Conservation (phyloP, 2,113 vertebrate species). For the Peromyscus maniculatus region DNA sequence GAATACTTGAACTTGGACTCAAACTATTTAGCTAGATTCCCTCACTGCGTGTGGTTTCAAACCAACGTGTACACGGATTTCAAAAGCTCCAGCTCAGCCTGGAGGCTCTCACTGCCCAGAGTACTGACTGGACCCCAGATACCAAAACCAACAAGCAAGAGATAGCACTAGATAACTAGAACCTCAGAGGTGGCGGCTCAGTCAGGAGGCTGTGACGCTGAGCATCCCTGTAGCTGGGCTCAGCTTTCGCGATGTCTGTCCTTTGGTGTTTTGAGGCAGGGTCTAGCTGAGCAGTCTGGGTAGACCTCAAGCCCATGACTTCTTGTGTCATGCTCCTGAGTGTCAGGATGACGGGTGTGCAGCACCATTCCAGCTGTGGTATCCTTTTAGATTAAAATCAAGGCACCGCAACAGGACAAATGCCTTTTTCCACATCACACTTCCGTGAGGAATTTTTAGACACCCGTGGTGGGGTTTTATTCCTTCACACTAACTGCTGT, state of each 20-base stretch:
- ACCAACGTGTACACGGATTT: neutral
- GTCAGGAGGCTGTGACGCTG: neutral
- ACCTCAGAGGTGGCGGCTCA: neutral
- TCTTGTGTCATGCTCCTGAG: neutral
- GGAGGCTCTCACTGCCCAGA: neutral
- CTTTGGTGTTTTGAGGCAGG: neutral
- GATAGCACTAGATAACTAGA: neutral
- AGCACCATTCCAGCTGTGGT: neutral
- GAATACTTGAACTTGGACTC: neutral
- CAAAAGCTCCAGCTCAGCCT: neutral
- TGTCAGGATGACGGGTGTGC: neutral
- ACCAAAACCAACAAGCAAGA: neutral
- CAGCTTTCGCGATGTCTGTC: neutral
- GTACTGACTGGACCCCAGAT: neutral
- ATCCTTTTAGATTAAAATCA: neutral
- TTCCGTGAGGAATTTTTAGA: neutral
- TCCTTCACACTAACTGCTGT: neutral
- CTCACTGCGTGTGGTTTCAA: neutral
- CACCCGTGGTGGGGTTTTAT: neutral
- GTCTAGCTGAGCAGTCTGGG: neutral
- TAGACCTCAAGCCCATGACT: neutral
- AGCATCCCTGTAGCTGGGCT: neutral
- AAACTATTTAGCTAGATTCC: neutral
- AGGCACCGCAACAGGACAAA: too few species aligned
- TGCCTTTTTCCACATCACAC: neutral